A percentile compares a stretch with the other conserved stretches of the same genome.
phyloP scores from a whole-genome alignment of 2,797 vertebrate species.

The Bovichtus variegatus region DNA sequence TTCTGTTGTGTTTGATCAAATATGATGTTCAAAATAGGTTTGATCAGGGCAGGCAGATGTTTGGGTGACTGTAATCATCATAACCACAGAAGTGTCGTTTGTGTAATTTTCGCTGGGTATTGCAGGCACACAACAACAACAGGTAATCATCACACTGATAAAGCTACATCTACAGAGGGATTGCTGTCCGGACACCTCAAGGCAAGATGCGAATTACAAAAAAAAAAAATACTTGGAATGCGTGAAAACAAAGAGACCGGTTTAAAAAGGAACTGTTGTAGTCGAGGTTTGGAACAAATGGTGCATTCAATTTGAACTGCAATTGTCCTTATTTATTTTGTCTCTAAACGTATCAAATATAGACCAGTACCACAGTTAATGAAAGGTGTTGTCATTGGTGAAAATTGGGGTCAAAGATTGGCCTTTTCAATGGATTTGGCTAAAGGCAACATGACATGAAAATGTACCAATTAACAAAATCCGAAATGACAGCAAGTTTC shows the following conservation, averaged over 20 bases:
- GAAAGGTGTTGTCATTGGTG: slow-evolving; percentile 1
- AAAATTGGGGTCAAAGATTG: slow-evolving; percentile 44
- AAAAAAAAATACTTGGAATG: background rate
- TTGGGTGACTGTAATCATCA: no score
- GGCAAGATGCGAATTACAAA: slow-evolving; percentile 21
- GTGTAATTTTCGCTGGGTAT: background rate
- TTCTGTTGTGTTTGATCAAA: no score
- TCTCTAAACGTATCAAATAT: slow-evolving; percentile 12
- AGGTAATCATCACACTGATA: background rate
- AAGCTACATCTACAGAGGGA: slow-evolving; percentile 4
- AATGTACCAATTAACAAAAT: slow-evolving; percentile 61
- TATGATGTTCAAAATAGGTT: background rate
- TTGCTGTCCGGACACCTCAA: background rate
- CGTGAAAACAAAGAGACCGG: background rate
- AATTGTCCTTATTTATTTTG: background rate
- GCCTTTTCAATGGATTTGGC: slow-evolving; percentile 43
- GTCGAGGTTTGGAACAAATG: background rate
- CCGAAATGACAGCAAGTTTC: slow-evolving; percentile 56
- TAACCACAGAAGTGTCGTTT: background rate
- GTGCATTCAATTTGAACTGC: background rate
- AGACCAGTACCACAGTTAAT: slow-evolving; percentile 1
- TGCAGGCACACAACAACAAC: background rate
- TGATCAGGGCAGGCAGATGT: background rate
- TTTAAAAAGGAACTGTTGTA: background rate
- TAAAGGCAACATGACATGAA: slow-evolving; percentile 43